A percentile compares a stretch with the other conserved stretches of the same genome.
phyloP scores from a whole-genome alignment of 2,888 invertebrate species.

The Oithona nana region DNA sequence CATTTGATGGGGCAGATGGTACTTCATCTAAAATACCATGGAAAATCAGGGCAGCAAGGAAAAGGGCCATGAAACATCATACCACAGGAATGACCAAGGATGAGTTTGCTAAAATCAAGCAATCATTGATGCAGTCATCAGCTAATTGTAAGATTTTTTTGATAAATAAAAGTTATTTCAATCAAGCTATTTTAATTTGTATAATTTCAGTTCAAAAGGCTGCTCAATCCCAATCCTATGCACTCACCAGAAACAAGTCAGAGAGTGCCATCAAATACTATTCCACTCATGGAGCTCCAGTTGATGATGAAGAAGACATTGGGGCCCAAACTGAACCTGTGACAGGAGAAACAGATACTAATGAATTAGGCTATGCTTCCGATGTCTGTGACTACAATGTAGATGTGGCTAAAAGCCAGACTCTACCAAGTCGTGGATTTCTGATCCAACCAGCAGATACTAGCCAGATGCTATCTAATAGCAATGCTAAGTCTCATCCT shows the following conservation, averaged over 20 bases:
- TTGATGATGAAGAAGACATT: background rate
- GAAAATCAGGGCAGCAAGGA: conserved; percentile 12
- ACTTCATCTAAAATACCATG: background rate
- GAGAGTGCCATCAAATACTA: conserved; percentile 1
- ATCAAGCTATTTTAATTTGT: background rate
- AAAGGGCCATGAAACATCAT: conserved; percentile 9
- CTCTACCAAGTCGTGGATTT: background rate
- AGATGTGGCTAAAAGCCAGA: background rate
- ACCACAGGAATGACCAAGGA: conserved; percentile 15
- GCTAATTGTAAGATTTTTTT: background rate
- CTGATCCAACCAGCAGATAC: background rate
- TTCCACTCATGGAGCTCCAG: background rate
- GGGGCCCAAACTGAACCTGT: background rate
- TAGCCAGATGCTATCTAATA: background rate
- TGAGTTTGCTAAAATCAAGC: conserved; percentile 1
- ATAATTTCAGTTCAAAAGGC: background rate
- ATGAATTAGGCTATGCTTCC: conserved; percentile 10
- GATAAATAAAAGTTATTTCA: background rate
- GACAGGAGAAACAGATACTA: background rate
- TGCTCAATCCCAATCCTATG: background rate
- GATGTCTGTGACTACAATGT: conserved; percentile 16
- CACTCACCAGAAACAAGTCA: conserved; percentile 9
- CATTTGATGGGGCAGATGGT: background rate
- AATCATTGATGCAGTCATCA: conserved; percentile 3
- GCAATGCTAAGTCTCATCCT: background rate